These are phyloP conservation scores for Scolopax bukidnonensis DNA, from an alignment of 2,797 vertebrate species.

Conservation along the genomic window DNA sequence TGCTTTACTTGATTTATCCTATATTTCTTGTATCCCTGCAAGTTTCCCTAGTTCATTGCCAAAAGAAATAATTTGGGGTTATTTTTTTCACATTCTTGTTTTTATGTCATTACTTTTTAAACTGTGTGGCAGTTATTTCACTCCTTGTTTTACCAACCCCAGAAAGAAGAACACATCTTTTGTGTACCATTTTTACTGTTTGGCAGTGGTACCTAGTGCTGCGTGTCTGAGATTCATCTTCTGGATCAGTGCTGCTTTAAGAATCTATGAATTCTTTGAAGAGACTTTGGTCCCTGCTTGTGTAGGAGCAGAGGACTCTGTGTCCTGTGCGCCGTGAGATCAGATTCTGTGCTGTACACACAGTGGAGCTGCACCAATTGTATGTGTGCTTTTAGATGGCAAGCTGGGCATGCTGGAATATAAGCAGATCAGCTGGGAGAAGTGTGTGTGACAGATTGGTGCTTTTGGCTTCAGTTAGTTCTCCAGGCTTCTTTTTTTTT, in stretches of 20 bases:
- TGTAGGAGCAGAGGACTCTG: background rate
- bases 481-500: background rate
- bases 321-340: background rate
- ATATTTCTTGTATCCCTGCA: background rate
- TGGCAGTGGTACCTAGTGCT: background rate
- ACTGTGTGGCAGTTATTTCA: background rate
- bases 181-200: background rate
- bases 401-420: background rate
- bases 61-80: background rate
- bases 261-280: background rate
- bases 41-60: background rate
- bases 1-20: background rate
- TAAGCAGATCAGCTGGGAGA: background rate
- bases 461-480: background rate
- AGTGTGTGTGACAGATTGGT: background rate
- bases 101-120: background rate
- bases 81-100: background rate
- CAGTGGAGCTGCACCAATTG: background rate
- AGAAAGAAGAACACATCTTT: background rate
- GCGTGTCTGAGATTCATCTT: accelerated
- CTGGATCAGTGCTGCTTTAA: background rate
- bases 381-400: background rate
- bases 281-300: background rate
- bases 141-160: background rate
- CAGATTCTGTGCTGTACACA: background rate